Percentiles rank a stretch among this genome's conserved stretches.
These are phyloP conservation scores for Novumbra hubbsi DNA, from an alignment of 2,797 vertebrate genomes.

Conservation along the genomic window DNA sequence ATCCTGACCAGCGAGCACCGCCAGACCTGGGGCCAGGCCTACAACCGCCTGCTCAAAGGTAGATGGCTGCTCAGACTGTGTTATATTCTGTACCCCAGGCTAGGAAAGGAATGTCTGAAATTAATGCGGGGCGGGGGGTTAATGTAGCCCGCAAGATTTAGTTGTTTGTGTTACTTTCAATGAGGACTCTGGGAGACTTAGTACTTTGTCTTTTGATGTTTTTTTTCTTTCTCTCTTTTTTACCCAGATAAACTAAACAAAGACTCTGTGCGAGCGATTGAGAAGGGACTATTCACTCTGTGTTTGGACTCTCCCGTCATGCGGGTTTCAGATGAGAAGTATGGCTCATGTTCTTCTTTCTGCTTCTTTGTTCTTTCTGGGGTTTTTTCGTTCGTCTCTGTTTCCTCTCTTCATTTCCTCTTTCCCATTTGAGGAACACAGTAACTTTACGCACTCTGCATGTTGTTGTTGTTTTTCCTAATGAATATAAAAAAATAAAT, in stretches of 20 bases:
- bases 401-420: neutral
- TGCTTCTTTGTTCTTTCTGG: neutral
- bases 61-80: neutral
- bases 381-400: neutral
- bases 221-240: conserved; percentile 11
- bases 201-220: neutral
- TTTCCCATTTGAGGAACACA: too few relatives aligned
- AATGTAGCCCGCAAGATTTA: neutral
- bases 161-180: neutral
- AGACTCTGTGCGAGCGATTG: conserved; percentile 80
- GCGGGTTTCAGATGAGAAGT: conserved; percentile 82
- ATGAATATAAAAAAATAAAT: neutral
- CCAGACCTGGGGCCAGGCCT: conserved; percentile 81
- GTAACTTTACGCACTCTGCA: too few relatives aligned
- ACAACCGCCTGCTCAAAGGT: conserved; percentile 75
- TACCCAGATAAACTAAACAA: conserved; percentile 79
- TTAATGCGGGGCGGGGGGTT: neutral
- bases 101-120: neutral
- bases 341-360: conserved; percentile 21
- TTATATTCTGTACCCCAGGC: neutral
- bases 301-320: conserved; percentile 83
- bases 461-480: too few relatives aligned
- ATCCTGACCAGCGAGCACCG: conserved; percentile 85
- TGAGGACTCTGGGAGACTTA: neutral
- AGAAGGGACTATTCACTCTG: conserved; percentile 78